Evolutionary conservation across 2,113 vertebrate genomes (phyloP), one percentile per base, ranked within the genome.

Genomic region (Dermatemys mawii): DNA sequence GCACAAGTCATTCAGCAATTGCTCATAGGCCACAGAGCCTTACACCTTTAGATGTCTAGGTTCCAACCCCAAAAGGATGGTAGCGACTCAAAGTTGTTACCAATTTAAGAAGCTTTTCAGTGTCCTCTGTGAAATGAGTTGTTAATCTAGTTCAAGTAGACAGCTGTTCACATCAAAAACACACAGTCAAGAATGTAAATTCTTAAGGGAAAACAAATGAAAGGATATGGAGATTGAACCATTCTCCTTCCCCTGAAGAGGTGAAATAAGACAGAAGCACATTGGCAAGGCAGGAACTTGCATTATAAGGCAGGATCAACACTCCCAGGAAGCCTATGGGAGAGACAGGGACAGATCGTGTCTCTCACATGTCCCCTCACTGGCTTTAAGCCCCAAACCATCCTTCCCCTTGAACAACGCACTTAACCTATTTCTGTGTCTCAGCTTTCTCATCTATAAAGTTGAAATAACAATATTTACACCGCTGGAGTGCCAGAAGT

Each of bases 361-460:
- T 44, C 50, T 88, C 17, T 4, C 67, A 78, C 29, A 50, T 75
- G 5, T 4, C 12, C 5, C 5, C 4, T 26, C 76, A 3, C 70
- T 63, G 46, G 17, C 89, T 93, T 92, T 84, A 88, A 91, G 41
- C 12, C 73, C 21, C 80, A 90, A 96, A 46, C 73, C 46, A 50
- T 32, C 5, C 87, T 83, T 79, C 67, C 46, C n/a, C n/a, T 46
- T 55, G 50, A 38, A 11, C 6, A 44, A 78, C 75, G 11, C 35
- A 38, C 35, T 90, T 48, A 81, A 38, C 26, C 78, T 78, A n/a
- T 87, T 90, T 82, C 53, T 90, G 24, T 26, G 49, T 82, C 82
- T 81, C 46, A 48, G 60, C 78, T 90, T 94, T 29, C 81, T 75
- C 57, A 16, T 35, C 89, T 84, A 67, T 27, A 95, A 95, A 93